Evolutionary conservation across 2,797 vertebrate species (phyloP), one percentile per base, ranked within the genome.

Genomic region (Phrynocephalus vlangalii): DNA sequence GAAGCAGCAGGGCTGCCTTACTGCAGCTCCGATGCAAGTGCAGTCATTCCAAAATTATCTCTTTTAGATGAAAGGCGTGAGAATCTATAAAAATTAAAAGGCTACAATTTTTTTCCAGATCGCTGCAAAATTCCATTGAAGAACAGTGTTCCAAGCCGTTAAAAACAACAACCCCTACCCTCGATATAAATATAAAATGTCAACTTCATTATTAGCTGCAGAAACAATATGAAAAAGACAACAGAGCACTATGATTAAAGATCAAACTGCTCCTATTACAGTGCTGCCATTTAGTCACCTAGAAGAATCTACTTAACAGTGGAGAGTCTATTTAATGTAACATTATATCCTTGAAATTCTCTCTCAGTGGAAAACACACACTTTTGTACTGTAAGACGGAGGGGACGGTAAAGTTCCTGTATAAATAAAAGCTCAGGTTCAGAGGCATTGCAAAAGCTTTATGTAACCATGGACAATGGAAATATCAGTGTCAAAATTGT

Each of bases 211-310:
- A n/a, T 81, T 48, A 9, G 2, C 15, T 79, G 87, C 3, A 80
- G 87, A 67, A 5, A 3, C 30, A 91, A 26, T 22, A 18, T 44
- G 1, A 50, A 90, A 68, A 88, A 5, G 44, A 82, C 52, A 44
- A 44, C 4, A 92, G 83, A 84, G 95, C 92, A 89, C 81, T 90
- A 91, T 80, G 86, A 95, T 94, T 92, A 93, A 95, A 94, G 92
- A 95, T 94, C 93, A 94, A 81, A 91, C 88, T 93, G 80, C 90
- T 91, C 94, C 89, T 52, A 90, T 90, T 92, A 88, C 20, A 84
- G 86, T 79, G 91, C 22, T 93, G 89, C 86, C 78, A 94, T 76
- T 91, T 92, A 95, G 89, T 93, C 93, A 91, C 16, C 4, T 0
- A 75, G 85, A 93, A 85, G 38, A 93, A 94, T 87, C 87, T 30